phyloP scores from a whole-genome alignment of 2,888 invertebrate species.

The Archaeoteleia sp. region DNA sequence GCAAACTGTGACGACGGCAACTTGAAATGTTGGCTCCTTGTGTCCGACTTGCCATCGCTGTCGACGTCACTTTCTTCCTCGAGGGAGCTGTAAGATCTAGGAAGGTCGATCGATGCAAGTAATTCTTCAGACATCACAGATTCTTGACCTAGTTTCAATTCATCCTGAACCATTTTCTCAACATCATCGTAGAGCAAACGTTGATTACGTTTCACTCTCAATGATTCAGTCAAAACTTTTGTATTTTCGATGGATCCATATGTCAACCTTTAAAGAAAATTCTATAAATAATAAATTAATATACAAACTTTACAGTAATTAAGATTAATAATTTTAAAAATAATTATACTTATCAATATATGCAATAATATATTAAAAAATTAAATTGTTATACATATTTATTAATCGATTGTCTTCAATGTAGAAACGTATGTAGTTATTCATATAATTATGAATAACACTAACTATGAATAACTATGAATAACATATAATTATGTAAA shows the following conservation, averaged over 20 bases:
- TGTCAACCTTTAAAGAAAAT: constrained; percentile 4
- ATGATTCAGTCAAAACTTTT: not conserved
- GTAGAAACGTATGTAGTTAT: no score
- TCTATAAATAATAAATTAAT: constrained; percentile 1
- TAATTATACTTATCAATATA: no score
- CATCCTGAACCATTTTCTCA: constrained; percentile 8
- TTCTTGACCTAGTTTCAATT: constrained; percentile 7
- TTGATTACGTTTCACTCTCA: not conserved
- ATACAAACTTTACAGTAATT: constrained; percentile 28
- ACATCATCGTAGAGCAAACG: constrained; percentile 2
- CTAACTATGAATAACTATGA: no score
- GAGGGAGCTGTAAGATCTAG: not conserved
- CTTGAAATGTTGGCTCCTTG: not conserved
- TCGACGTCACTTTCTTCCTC: constrained; percentile 6
- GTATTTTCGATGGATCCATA: not conserved
- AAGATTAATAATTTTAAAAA: constrained; percentile 3
- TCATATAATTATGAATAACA: no score
- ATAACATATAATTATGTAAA: no score
- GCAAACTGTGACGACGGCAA: constrained; percentile 1
- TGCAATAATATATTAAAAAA: no score
- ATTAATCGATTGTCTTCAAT: no score
- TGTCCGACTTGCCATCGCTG: constrained; percentile 3
- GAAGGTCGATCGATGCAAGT: constrained; percentile 7
- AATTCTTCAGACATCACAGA: constrained; percentile 6
- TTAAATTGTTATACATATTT: no score